These are phyloP conservation scores for Macrobrachium rosenbergii DNA, from an alignment of 1,140 invertebrate species.

Conservation along the genomic window DNA sequence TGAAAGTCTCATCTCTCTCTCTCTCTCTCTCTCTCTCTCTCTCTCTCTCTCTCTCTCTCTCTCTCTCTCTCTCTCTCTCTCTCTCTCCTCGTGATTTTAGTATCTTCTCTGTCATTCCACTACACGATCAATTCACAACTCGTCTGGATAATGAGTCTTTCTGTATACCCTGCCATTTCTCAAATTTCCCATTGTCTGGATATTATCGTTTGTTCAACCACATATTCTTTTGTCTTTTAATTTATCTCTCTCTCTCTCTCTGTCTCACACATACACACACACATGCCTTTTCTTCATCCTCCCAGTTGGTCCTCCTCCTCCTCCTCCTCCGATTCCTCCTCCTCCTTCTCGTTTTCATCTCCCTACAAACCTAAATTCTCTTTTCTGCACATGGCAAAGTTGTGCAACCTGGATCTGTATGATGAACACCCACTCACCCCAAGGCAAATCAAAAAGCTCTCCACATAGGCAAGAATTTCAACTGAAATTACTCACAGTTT, in stretches of 20 bases:
- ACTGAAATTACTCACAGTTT: not conserved
- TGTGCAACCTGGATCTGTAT: too few relatives aligned
- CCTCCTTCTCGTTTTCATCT: not conserved
- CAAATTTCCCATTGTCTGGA: not conserved
- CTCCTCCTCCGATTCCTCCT: not conserved
- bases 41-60: conserved; percentile 2
- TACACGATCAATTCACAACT: too few relatives aligned
- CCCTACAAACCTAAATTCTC: not conserved
- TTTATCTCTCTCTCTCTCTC: conserved; percentile 11
- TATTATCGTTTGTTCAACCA: not conserved
- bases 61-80: not conserved
- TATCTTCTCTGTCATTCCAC: too few relatives aligned
- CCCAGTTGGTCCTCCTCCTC: not conserved
- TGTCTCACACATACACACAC: not conserved
- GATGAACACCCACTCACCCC: too few relatives aligned
- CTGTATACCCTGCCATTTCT: not conserved
- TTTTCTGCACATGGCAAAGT: too few relatives aligned
- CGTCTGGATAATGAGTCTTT: not conserved
- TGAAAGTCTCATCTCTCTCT: not conserved
- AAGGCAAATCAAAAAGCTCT: too few relatives aligned
- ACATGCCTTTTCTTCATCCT: not conserved
- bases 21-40: not conserved
- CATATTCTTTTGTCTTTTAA: not conserved
- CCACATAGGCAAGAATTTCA: too few relatives aligned
- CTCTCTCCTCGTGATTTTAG: not conserved